phyloP scores from a whole-genome alignment of 2,113 vertebrate species.

The Coreoperca whiteheadi region DNA sequence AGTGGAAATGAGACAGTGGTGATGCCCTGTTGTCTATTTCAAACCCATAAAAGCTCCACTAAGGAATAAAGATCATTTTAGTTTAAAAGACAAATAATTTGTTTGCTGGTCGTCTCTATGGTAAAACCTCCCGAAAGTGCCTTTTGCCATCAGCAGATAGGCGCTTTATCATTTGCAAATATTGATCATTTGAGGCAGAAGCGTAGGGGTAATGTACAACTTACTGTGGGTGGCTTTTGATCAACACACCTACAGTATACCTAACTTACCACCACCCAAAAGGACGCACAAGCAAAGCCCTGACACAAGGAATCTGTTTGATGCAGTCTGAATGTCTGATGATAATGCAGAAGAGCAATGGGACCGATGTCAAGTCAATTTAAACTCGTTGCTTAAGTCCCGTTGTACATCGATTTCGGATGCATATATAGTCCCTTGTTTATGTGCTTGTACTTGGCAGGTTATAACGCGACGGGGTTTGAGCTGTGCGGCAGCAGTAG shows the following conservation, averaged over 20 bases:
- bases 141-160: not conserved
- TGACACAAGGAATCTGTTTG: not conserved
- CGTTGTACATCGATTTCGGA: not conserved
- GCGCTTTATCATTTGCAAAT: not conserved
- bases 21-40: not conserved
- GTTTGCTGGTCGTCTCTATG: not conserved
- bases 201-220: not conserved
- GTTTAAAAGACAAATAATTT: not conserved
- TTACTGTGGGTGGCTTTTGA: not conserved
- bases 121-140: not conserved
- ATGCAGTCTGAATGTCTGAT: not conserved
- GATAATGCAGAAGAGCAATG: not conserved
- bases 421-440: not conserved
- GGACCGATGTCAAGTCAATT: not conserved
- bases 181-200: not conserved
- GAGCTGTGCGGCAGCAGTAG: not conserved
- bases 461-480: too few relatives aligned
- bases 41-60: not conserved
- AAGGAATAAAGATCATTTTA: not conserved
- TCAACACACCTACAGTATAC: not conserved
- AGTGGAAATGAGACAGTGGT: constrained; percentile 13
- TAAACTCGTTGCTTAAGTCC: too few relatives aligned
- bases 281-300: not conserved
- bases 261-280: too few relatives aligned
- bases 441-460: not conserved